phyloP scores from a whole-genome alignment of 2,888 invertebrate species.

The Syrista parreyssii region DNA sequence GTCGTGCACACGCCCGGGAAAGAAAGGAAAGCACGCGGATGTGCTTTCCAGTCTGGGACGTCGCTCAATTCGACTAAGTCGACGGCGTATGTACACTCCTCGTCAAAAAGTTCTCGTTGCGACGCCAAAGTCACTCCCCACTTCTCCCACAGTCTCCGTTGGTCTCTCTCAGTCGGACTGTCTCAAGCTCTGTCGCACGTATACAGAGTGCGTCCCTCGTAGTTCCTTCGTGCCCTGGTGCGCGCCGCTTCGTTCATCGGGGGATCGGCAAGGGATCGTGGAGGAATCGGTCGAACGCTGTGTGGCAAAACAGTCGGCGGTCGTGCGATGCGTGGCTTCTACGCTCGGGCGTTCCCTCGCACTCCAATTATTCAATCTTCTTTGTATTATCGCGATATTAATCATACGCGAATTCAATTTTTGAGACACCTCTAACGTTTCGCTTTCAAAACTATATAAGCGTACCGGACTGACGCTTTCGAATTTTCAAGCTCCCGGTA shows the following conservation, averaged over 20 bases:
- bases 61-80: neutral
- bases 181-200: neutral
- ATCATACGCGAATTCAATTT: neutral
- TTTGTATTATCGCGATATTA: neutral
- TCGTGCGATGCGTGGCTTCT: constrained; percentile 29
- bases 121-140: neutral
- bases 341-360: constrained; percentile 8
- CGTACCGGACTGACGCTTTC: too few relatives aligned
- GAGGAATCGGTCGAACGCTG: constrained; percentile 38
- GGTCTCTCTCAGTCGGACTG: neutral
- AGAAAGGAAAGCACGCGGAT: neutral
- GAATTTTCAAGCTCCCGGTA: neutral
- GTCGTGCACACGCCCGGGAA: neutral
- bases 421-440: neutral
- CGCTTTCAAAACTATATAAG: neutral
- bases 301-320: constrained; percentile 41
- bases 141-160: neutral
- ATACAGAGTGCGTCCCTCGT: neutral
- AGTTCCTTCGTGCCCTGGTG: neutral
- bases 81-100: neutral
- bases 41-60: neutral
- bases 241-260: constrained; percentile 2
- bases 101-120: neutral
- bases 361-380: neutral
- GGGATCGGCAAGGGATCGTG: constrained; percentile 20